phyloP scores from a whole-genome alignment of 2,113 vertebrate genomes.

The Nycticryphes semicollaris region DNA sequence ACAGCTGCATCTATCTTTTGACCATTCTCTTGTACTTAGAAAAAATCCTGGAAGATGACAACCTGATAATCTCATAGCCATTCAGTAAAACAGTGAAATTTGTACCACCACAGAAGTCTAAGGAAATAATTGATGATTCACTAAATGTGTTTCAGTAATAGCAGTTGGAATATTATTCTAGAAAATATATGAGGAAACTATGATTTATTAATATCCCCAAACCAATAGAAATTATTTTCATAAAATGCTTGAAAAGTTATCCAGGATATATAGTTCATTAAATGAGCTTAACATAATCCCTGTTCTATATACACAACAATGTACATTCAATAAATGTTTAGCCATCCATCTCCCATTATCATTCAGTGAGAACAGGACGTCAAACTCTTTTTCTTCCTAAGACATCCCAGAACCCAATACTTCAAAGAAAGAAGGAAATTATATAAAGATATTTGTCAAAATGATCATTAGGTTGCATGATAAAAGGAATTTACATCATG shows the following conservation, averaged over 20 bases:
- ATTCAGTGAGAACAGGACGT: neutral
- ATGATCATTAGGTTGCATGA: neutral
- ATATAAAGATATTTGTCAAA: conserved; percentile 13
- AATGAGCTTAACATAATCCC: neutral
- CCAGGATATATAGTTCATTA: neutral
- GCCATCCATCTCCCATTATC: neutral
- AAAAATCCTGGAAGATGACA: neutral
- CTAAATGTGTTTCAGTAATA: neutral
- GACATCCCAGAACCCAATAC: neutral
- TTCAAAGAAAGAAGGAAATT: neutral
- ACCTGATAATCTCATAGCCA: neutral
- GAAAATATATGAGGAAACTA: neutral
- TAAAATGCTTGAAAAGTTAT: conserved; percentile 5
- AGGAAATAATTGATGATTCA: neutral
- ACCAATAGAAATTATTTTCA: neutral
- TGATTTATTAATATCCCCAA: neutral
- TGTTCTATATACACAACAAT: neutral
- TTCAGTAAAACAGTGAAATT: neutral
- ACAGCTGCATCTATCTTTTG: neutral
- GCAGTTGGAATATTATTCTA: neutral
- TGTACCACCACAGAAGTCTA: neutral
- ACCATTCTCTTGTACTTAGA: neutral
- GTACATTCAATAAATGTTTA: neutral
- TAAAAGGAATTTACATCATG: neutral
- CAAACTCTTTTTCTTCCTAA: neutral